Evolutionary conservation across 2,797 vertebrate genomes (phyloP).

Genomic region (Lemur catta): DNA sequence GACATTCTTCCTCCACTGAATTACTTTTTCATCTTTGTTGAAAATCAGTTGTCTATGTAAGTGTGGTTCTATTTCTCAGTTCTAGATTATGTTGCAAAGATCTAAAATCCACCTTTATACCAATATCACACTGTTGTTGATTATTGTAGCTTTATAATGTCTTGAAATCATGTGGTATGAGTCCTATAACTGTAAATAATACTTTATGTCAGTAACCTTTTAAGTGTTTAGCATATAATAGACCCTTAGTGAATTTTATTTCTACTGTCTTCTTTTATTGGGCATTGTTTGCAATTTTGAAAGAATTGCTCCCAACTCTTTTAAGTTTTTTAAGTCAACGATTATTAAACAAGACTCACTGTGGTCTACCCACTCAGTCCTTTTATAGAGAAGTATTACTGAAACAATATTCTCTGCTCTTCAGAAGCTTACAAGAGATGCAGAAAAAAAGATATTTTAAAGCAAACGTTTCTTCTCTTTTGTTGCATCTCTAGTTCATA

Average conservation of each 20-base stretch:
- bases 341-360: not conserved
- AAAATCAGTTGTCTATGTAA: not conserved
- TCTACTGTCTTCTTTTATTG: not conserved
- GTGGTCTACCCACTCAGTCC: not conserved
- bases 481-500: not conserved
- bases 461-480: not conserved
- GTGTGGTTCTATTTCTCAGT: not conserved
- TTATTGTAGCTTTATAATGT: not conserved
- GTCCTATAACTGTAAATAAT: not conserved
- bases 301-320: not conserved
- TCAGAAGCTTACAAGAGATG: not conserved
- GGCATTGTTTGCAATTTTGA: not conserved
- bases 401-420: not conserved
- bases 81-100: not conserved
- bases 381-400: not conserved
- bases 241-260: not conserved
- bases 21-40: not conserved
- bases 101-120: not conserved
- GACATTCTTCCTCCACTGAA: not conserved
- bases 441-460: not conserved
- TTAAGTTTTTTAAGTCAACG: not conserved
- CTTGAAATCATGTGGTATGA: not conserved
- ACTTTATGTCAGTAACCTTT: not conserved
- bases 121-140: not conserved
- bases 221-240: not conserved